phyloP scores from a whole-genome alignment of 2,797 vertebrate genomes.

The Myotis pilosus region DNA sequence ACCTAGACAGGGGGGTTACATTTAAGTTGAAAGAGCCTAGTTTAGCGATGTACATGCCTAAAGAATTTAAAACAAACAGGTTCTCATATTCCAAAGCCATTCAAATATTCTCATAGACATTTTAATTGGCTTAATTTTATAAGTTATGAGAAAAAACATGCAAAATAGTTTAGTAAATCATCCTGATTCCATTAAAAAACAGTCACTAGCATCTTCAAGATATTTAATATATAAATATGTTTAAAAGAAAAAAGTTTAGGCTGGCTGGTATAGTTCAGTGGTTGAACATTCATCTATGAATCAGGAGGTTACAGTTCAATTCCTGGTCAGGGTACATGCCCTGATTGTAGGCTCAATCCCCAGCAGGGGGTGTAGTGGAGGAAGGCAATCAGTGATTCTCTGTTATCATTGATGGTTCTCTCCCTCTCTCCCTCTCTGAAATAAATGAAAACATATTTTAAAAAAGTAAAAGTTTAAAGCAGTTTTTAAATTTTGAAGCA shows the following conservation, averaged over 20 bases:
- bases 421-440: no score
- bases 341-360: no score
- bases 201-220: neutral
- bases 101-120: neutral
- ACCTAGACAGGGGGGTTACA: neutral
- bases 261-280: no score
- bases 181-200: neutral
- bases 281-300: no score
- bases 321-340: no score
- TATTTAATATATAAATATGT: neutral
- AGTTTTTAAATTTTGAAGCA: slow-evolving; percentile 42
- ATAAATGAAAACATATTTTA: no score
- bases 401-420: no score
- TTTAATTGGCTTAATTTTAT: slow-evolving; percentile 8
- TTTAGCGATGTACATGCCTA: neutral
- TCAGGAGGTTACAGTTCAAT: no score
- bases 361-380: no score
- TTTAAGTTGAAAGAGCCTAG: neutral
- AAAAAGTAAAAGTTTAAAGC: slow-evolving; percentile 9
- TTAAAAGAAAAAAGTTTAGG: neutral
- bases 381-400: no score
- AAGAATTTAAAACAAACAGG: slow-evolving; percentile 35
- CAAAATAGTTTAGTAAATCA: neutral
- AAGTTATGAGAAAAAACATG: slow-evolving; percentile 6
- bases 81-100: slow-evolving; percentile 15